A percentile compares a stretch with the other conserved stretches of the same genome.
phyloP scores from a whole-genome alignment of 2,113 vertebrate species.

The Cyanistes caeruleus region DNA sequence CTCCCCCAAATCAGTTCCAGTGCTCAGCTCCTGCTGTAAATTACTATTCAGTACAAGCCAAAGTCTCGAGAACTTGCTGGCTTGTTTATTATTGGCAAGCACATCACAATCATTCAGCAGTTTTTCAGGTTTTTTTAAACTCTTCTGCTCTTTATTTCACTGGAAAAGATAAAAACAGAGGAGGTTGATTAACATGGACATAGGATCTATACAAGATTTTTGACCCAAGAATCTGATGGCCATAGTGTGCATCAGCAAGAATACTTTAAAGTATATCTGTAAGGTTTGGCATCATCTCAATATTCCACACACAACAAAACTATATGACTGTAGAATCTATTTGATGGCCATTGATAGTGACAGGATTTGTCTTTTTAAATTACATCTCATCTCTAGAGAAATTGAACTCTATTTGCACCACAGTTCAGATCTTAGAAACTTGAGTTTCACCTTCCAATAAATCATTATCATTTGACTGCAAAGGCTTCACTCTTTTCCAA shows the following conservation, averaged over 20 bases:
- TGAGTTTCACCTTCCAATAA: constrained; percentile 28
- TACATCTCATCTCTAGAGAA: constrained; percentile 20
- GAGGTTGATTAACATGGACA: not conserved
- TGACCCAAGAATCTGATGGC: not conserved
- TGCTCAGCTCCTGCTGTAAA: not conserved
- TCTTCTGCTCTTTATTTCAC: not conserved
- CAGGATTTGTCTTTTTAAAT: constrained; percentile 49
- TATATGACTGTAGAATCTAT: not conserved
- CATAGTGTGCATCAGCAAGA: not conserved
- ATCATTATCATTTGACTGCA: constrained; percentile 22
- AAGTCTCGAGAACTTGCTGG: not conserved
- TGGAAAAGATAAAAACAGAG: not conserved
- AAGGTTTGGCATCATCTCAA: not conserved
- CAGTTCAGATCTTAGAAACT: not conserved
- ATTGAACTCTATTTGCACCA: constrained; percentile 9
- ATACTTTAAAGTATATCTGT: not conserved
- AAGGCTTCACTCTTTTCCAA: not conserved
- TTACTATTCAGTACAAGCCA: not conserved
- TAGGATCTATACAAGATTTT: not conserved
- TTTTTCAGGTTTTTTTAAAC: not conserved
- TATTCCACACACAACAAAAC: constrained; percentile 6
- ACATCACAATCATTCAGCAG: not conserved
- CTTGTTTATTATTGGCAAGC: not conserved
- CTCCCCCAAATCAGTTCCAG: not conserved
- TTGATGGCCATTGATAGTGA: constrained; percentile 51